Evolutionary conservation across 2,113 vertebrate genomes (phyloP).

Genomic region (Echinops telfairi): DNA sequence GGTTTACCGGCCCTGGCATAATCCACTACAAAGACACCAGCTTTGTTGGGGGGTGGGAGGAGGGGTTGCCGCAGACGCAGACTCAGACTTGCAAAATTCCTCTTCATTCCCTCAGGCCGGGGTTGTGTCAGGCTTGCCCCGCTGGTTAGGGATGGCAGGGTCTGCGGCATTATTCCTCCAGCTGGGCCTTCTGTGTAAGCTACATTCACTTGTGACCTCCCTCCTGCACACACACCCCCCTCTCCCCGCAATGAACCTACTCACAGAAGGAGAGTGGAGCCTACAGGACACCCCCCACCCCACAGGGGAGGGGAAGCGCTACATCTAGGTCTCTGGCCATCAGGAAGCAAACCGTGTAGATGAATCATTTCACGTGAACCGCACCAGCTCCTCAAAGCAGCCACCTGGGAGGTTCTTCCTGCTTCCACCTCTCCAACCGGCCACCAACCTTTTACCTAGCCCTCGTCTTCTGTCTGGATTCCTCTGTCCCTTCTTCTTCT

Average conservation of each 20-base stretch:
- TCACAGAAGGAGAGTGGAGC: not conserved
- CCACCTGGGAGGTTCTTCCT: not conserved
- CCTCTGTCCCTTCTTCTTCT: not conserved
- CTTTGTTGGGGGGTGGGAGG: not conserved
- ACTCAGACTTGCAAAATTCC: not conserved
- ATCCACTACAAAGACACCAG: constrained; percentile 25
- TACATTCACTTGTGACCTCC: not conserved
- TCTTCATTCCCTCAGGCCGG: not conserved
- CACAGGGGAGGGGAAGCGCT: not conserved
- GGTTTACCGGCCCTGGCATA: not conserved
- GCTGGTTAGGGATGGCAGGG: not conserved
- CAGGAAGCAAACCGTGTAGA: not conserved
- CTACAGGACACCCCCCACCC: not conserved
- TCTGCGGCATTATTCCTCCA: not conserved
- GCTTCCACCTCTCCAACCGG: not conserved
- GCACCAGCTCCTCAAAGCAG: not conserved
- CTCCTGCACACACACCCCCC: not conserved
- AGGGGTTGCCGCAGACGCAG: not conserved
- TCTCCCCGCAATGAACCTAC: not conserved
- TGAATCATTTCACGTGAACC: not conserved
- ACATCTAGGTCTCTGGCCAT: not conserved
- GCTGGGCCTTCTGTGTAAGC: not conserved
- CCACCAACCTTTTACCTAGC: not conserved
- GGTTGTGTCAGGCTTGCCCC: not conserved
- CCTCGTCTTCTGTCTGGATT: not conserved